These are phyloP conservation scores for Miichthys miiuy DNA, from an alignment of 2,797 vertebrate genomes.

Conservation along the genomic window DNA sequence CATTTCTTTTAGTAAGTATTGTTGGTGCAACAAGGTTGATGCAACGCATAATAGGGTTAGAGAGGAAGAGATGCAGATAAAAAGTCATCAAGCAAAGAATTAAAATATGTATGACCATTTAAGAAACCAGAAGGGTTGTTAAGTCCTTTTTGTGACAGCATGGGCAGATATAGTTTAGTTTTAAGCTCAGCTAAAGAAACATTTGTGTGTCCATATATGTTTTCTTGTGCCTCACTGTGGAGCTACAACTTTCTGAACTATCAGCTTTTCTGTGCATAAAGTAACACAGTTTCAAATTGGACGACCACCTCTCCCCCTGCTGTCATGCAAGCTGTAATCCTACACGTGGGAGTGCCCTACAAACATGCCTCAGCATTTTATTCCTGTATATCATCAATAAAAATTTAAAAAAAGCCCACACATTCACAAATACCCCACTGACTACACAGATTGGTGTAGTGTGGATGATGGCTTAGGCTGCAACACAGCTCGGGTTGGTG, in stretches of 20 bases:
- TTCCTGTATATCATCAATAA: slow-evolving; percentile 40
- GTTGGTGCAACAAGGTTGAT: slow-evolving; percentile 44
- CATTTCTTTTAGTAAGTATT: slow-evolving; percentile 24
- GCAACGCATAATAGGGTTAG: slow-evolving; percentile 32
- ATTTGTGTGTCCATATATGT: background rate
- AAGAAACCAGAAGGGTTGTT: background rate
- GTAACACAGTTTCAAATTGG: slow-evolving; percentile 7
- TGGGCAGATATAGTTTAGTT: too few relatives aligned
- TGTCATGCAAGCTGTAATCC: slow-evolving; percentile 59
- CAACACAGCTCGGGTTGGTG: background rate
- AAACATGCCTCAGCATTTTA: slow-evolving; percentile 47
- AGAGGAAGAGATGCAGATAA: background rate
- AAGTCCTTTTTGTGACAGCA: background rate
- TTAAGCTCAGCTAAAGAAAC: background rate
- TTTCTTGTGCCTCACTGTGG: background rate
- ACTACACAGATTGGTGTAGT: background rate
- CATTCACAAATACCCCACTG: background rate
- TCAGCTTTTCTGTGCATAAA: slow-evolving; percentile 12
- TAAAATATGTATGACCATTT: background rate
- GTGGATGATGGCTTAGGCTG: background rate
- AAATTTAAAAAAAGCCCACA: slow-evolving; percentile 31
- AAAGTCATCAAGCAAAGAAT: background rate
- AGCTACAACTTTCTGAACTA: background rate
- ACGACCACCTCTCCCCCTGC: slow-evolving; percentile 30
- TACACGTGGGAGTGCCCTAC: slow-evolving; percentile 62